These are phyloP conservation scores for Parauchenoglanis ngamensis DNA, from an alignment of 2,797 vertebrate genomes.

Conservation along the genomic window DNA sequence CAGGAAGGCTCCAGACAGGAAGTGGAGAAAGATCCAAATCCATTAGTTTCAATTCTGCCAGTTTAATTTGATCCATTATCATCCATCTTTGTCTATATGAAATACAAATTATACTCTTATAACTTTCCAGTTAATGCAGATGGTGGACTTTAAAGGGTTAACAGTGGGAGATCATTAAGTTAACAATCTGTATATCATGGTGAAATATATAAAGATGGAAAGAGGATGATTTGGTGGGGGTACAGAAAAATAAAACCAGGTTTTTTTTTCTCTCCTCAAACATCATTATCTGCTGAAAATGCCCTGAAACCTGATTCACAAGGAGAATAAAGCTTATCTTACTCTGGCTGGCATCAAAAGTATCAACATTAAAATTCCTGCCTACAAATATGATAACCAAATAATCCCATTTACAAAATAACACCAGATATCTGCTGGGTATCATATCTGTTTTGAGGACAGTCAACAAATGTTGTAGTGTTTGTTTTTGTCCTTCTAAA, in stretches of 20 bases:
- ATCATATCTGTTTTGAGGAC: background rate
- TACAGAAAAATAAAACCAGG: background rate
- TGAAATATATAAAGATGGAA: background rate
- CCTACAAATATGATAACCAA: conserved; percentile 5
- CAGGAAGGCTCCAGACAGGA: background rate
- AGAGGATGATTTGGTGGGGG: background rate
- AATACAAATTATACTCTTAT: background rate
- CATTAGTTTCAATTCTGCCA: background rate
- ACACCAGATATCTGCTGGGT: conserved; percentile 14
- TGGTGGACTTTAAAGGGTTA: background rate
- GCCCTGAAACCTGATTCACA: conserved; percentile 1
- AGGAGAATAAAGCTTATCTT: conserved; percentile 16
- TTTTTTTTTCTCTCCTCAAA: background rate
- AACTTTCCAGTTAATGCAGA: background rate
- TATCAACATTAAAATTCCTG: conserved; percentile 2
- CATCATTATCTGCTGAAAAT: background rate
- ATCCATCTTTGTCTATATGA: background rate
- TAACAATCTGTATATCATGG: background rate
- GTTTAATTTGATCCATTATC: background rate
- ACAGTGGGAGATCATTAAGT: background rate
- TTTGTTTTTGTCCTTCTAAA: conserved; percentile 5
- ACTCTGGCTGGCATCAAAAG: background rate
- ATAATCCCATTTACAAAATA: conserved; percentile 16
- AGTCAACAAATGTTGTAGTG: background rate
- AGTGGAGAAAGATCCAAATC: conserved; percentile 1